Evolutionary conservation across 2,113 vertebrate genomes (phyloP).

Genomic region (Oenanthe oenanthe): DNA sequence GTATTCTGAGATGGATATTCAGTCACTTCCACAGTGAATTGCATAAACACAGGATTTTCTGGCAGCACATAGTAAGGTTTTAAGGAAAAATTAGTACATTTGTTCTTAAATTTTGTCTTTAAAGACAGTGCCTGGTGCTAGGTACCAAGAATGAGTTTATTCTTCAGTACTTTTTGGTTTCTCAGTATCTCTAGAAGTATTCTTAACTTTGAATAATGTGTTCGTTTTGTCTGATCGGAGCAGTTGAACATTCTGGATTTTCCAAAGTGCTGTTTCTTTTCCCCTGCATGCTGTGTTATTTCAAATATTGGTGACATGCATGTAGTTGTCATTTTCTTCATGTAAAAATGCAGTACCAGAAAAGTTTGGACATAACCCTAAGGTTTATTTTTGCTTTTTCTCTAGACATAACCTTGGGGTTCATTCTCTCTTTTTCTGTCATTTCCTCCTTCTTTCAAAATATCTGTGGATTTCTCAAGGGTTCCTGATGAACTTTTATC

Average conservation of each 20-base stretch:
- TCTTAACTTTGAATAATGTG: not conserved
- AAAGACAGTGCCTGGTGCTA: not conserved
- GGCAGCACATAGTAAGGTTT: not conserved
- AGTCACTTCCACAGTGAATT: not conserved
- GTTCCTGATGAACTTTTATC: not conserved
- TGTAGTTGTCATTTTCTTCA: not conserved
- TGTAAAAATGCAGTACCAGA: constrained; percentile 9
- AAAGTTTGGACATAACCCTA: not conserved
- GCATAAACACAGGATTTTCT: not conserved
- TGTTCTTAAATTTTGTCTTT: not conserved
- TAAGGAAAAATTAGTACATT: not conserved
- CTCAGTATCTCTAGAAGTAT: not conserved
- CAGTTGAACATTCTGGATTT: constrained; percentile 3
- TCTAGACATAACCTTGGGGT: not conserved
- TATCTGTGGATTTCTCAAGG: not conserved
- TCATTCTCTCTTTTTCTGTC: not conserved
- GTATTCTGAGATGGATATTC: not conserved
- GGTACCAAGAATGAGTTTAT: not conserved
- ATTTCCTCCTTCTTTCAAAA: not conserved
- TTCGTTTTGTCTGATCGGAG: not conserved
- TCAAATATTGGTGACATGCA: not conserved
- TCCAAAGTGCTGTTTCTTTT: not conserved
- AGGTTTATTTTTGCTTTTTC: not conserved
- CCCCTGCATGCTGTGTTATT: not conserved
- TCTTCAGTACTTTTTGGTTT: not conserved